phyloP scores from a whole-genome alignment of 2,888 invertebrate species.

The Tetragnatha montana region DNA sequence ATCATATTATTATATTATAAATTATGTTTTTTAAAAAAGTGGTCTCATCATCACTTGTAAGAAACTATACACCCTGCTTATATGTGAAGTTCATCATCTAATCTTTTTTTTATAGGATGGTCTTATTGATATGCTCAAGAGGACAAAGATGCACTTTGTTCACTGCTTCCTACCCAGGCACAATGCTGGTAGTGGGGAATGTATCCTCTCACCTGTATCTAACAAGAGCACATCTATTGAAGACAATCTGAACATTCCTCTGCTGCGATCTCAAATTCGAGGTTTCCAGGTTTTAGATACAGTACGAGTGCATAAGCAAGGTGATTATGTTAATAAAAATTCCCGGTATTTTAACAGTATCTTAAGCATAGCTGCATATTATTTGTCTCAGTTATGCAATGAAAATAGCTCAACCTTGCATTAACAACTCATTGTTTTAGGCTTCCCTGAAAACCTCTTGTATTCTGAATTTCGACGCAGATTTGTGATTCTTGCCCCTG shows the following conservation, averaged over 20 bases:
- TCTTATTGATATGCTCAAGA: constrained; percentile 89
- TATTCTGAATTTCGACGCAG: constrained; percentile 91
- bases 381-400: background rate
- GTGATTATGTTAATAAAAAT: constrained; percentile 73
- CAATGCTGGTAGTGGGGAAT: constrained; percentile 82
- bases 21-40: background rate
- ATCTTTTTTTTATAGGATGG: constrained; percentile 83
- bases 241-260: constrained; percentile 86
- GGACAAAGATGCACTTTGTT: constrained; percentile 91
- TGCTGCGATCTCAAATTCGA: constrained; percentile 91
- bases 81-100: background rate
- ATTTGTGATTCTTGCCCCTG: constrained; percentile 80
- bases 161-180: constrained; percentile 89
- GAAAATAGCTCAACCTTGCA: background rate
- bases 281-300: constrained; percentile 93
- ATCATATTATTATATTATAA: background rate
- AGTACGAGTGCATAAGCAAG: constrained; percentile 91
- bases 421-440: constrained; percentile 73
- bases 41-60: background rate
- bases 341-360: background rate
- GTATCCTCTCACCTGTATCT: constrained; percentile 74
- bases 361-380: background rate
- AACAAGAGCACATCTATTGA: constrained; percentile 75
- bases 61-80: background rate
- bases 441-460: constrained; percentile 93